phyloP scores from a whole-genome alignment of 2,113 vertebrate species.

The Grallaria varia region DNA sequence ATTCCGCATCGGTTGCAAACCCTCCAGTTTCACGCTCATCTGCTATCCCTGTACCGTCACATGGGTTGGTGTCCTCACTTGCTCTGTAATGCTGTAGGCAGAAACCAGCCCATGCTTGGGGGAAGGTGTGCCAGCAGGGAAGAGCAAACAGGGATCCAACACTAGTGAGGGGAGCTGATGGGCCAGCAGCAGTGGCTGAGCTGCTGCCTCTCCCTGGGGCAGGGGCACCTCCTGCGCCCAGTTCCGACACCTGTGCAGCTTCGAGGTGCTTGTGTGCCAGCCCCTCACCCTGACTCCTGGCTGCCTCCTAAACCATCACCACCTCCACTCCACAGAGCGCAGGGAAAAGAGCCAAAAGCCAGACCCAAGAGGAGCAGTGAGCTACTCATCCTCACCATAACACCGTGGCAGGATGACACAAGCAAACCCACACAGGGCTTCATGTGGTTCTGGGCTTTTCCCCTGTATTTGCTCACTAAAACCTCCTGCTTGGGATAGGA shows the following conservation, averaged over 20 bases:
- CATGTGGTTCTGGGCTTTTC: not conserved
- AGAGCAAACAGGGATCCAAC: not conserved
- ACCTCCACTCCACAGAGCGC: not conserved
- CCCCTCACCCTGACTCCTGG: accelerated
- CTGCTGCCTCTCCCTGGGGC: not conserved
- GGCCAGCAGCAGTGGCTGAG: not conserved
- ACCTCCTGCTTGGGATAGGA: not conserved
- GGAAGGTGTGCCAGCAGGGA: not conserved
- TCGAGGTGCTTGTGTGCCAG: not conserved
- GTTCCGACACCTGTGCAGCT: not conserved
- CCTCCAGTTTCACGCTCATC: not conserved
- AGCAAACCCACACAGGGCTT: not conserved
- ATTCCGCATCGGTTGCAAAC: not conserved
- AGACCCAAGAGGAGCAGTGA: not conserved
- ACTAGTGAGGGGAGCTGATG: accelerated
- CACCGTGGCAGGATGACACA: accelerated
- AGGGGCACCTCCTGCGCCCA: not conserved
- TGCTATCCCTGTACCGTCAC: not conserved
- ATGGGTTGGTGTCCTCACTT: not conserved
- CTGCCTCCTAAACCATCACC: not conserved
- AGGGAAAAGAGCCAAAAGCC: not conserved
- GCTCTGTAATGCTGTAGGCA: not conserved
- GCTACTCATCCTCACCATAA: not conserved
- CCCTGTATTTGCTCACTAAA: not conserved
- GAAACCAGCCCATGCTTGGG: not conserved